Base-by-base conservation (phyloP, 1,140 invertebrate genomes). In the Drosophila busckii region DNA sequence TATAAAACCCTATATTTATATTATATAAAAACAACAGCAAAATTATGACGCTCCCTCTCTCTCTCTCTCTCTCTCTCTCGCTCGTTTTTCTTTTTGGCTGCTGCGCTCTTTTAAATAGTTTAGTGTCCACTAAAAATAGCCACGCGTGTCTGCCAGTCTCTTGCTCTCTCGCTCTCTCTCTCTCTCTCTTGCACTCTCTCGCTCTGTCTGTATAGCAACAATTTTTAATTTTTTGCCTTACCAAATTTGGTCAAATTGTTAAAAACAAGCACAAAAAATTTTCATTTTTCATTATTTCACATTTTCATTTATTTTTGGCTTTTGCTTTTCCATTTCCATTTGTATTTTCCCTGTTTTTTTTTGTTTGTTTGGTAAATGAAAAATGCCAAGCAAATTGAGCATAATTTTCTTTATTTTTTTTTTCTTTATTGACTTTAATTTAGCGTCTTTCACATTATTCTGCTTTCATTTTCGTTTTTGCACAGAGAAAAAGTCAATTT, bases 161-260 rank as follows among this genome's bases (percentile, higher is more conserved):
- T 63, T 55, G 25, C 23, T 42, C 13, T 40, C 26, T 28, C 35
- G 31, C 53, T 49, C 53, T 22, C 42, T 45, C 42, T 40, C 41
- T 23, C 22, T 52, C 19, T 40, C 13, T 19, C 5, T 35, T 37
- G 37, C 29, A 9, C 13, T 31, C 3, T 31, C 13, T 35, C 22
- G 4, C 22, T 23, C 22, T 23, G 22, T 4, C 22, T 23, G 22
- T n/a, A n/a, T 32, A 13, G 17, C 22, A n/a, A 59, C 19, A 42
- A 20, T 15, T 23, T 62, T 9, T 12, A 37, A 53, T 28, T 16
- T 12, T 26, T 26, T 25, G 34, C 13, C 73, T 73, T 64, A 68
- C 73, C 73, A 80, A 80, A 80, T 80, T 80, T 80, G 73, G 73
- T 68, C 68, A 80, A 80, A 80, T 82, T 73, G 42, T 53, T 60